Conservation (phyloP, 2,113 vertebrate species). For the Macrotus californicus region DNA sequence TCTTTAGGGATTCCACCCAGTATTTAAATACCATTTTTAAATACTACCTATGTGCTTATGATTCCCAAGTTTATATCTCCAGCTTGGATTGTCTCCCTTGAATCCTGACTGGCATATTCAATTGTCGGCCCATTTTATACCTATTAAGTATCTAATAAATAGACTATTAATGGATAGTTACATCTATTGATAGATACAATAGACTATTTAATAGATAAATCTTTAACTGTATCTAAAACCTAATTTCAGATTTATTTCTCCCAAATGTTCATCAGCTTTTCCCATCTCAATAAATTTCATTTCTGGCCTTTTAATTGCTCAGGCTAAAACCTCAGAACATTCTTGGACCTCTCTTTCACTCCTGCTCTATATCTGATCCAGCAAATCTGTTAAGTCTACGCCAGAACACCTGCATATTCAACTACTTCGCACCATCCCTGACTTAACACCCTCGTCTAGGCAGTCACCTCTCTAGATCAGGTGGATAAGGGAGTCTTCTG, state of each 20-base stretch:
- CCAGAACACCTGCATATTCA: neutral
- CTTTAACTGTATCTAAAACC: neutral
- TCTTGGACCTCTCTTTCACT: neutral
- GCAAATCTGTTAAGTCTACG: neutral
- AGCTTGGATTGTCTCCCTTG: neutral
- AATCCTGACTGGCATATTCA: neutral
- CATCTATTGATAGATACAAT: neutral
- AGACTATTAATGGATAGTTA: neutral
- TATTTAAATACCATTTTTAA: slow-evolving; percentile 26
- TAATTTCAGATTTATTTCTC: neutral
- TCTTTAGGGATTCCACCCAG: neutral
- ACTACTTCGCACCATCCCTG: neutral
- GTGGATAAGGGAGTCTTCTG: neutral
- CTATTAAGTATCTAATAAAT: neutral
- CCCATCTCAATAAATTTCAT: neutral
- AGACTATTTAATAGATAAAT: neutral
- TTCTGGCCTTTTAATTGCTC: slow-evolving; percentile 22
- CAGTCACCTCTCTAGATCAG: neutral
- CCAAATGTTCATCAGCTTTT: neutral
- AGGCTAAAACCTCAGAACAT: neutral
- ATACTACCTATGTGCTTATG: neutral
- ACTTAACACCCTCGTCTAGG: neutral
- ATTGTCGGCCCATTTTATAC: neutral
- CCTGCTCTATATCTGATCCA: neutral
- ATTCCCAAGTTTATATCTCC: neutral